These are phyloP conservation scores for Nasonia oneida DNA, from an alignment of 2,888 invertebrate genomes.

Conservation along the genomic window DNA sequence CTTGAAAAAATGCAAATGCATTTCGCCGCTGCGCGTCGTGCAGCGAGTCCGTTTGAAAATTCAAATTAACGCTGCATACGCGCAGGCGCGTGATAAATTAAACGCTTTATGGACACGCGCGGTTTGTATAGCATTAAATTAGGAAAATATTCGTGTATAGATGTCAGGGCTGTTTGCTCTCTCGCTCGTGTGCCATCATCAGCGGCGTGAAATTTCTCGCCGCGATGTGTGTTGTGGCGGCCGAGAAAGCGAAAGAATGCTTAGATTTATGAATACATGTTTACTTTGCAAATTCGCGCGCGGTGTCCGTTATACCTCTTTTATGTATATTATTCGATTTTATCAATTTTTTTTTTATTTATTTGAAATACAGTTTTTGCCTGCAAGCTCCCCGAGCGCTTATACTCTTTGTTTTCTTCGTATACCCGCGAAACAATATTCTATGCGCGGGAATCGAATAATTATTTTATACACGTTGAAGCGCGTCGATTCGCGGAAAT, in stretches of 20 bases:
- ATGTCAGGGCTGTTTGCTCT: background rate
- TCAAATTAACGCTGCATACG: background rate
- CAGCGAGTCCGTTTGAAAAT: background rate
- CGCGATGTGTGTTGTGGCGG: background rate
- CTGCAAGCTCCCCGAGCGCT: background rate
- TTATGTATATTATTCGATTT: background rate
- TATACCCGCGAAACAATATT: too few species aligned
- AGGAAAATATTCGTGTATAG: background rate
- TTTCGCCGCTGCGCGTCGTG: background rate
- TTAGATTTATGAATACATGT: conserved; percentile 35
- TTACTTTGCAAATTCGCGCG: conserved; percentile 43
- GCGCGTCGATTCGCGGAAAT: too few species aligned
- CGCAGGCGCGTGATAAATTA: background rate
- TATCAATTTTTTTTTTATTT: background rate
- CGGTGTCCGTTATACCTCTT: background rate
- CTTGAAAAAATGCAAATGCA: background rate
- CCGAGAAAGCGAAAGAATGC: background rate
- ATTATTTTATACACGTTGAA: too few species aligned
- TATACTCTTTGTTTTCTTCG: background rate
- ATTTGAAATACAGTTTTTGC: background rate
- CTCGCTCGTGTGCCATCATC: background rate
- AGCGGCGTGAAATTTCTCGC: background rate
- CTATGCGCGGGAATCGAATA: too few species aligned
- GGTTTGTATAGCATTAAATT: background rate
- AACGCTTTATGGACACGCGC: background rate